Evolutionary conservation across 2,797 vertebrate genomes (phyloP).

Genomic region (Mastacembelus armatus): DNA sequence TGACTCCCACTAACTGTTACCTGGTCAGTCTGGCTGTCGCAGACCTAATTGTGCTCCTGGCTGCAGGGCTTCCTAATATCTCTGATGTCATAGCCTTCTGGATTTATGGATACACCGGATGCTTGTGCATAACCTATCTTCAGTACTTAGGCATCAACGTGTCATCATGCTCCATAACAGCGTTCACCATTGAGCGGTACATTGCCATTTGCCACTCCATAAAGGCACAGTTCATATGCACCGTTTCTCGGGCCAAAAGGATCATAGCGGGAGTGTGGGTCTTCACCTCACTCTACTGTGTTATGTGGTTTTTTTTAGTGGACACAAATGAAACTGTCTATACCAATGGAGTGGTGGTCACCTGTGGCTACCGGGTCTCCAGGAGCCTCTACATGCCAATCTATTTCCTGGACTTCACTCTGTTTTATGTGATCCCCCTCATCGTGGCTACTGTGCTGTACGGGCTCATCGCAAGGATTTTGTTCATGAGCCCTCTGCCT

Average conservation of each 20-base stretch:
- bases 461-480: conserved; percentile 86
- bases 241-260: conserved; percentile 89
- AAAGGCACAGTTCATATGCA: conserved; percentile 89
- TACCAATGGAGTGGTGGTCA: conserved; percentile 85
- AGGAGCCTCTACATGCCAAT: conserved; percentile 91
- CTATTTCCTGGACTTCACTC: conserved; percentile 90
- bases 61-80: conserved; percentile 89
- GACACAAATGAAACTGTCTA: conserved; percentile 87
- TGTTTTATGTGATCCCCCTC: conserved; percentile 88
- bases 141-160: conserved; percentile 92
- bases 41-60: conserved; percentile 90
- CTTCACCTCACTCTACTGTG: conserved; percentile 89
- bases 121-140: conserved; percentile 91
- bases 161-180: conserved; percentile 90
- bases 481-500: conserved; percentile 85
- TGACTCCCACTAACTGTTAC: conserved; percentile 93
- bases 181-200: conserved; percentile 91
- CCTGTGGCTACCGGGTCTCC: conserved; percentile 88
- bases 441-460: conserved; percentile 86
- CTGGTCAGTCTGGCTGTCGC: conserved; percentile 91
- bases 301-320: conserved; percentile 94
- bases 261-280: conserved; percentile 89
- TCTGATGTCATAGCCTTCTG: conserved; percentile 87
- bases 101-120: conserved; percentile 89
- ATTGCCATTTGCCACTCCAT: conserved; percentile 92